Evolutionary conservation across 2,113 vertebrate species (phyloP).

Genomic region (Apodemus sylvaticus): DNA sequence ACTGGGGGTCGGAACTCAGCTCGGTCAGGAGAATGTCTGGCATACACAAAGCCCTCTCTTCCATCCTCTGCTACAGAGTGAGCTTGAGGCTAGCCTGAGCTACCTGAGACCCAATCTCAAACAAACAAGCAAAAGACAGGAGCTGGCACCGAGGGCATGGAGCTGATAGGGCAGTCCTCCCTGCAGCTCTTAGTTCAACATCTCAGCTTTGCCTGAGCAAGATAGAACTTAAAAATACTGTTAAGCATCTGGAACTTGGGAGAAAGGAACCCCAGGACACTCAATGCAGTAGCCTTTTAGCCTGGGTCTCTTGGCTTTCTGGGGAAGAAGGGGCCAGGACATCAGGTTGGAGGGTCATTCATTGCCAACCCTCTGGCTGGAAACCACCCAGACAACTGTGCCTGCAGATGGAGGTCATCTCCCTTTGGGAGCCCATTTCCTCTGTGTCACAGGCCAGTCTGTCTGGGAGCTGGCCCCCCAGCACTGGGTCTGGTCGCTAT

Average conservation of each 20-base stretch:
- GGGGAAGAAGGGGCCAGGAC: not conserved
- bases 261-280: not conserved
- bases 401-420: rapidly evolving
- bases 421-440: not conserved
- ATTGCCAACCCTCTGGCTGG: not conserved
- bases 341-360: rapidly evolving
- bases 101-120: not conserved
- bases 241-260: not conserved
- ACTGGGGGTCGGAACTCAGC: not conserved
- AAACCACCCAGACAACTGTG: rapidly evolving
- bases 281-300: not conserved
- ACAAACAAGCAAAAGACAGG: not conserved
- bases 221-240: not conserved
- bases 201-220: not conserved
- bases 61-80: not conserved
- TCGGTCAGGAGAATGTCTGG: not conserved
- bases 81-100: not conserved
- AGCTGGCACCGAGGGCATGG: not conserved
- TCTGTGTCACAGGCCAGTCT: not conserved
- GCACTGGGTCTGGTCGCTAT: rapidly evolving
- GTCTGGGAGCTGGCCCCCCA: not conserved
- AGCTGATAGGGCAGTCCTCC: not conserved
- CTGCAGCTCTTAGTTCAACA: not conserved
- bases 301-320: not conserved
- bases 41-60: not conserved